These are phyloP conservation scores for Eleutherodactylus coqui DNA, from an alignment of 2,797 vertebrate species.

Conservation along the genomic window DNA sequence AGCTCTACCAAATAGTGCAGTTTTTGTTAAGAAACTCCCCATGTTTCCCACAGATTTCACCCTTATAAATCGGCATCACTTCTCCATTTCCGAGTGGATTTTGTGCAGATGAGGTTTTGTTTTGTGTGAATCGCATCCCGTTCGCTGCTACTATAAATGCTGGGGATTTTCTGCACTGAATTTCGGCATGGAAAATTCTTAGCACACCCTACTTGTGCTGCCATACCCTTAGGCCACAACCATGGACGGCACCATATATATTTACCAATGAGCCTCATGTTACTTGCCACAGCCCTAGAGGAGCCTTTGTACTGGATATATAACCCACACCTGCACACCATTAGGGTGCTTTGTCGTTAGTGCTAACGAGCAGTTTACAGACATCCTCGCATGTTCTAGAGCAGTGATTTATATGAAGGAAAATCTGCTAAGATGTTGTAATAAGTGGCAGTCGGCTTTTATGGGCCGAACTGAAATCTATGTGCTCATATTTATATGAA, in stretches of 20 bases:
- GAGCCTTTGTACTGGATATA: background rate
- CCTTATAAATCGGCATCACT: no score
- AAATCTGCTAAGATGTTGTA: constrained; percentile 15
- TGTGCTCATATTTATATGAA: constrained; percentile 23
- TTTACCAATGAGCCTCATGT: background rate
- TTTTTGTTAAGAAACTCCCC: no score
- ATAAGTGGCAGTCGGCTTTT: constrained; percentile 5
- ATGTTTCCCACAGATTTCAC: no score
- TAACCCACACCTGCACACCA: constrained; percentile 34
- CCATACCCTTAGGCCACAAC: background rate
- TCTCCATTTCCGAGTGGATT: no score
- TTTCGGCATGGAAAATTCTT: background rate
- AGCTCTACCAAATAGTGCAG: no score
- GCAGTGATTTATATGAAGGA: constrained; percentile 30
- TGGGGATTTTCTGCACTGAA: no score
- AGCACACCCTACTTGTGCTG: background rate
- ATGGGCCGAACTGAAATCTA: background rate
- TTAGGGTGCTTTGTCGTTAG: background rate
- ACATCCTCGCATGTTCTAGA: background rate
- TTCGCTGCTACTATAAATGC: no score
- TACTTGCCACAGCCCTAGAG: background rate
- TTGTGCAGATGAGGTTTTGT: no score
- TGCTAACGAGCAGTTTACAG: constrained; percentile 39
- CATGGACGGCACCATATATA: background rate
- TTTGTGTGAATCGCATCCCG: no score